A percentile compares a stretch with the other conserved stretches of the same genome.
Evolutionary conservation across 2,113 vertebrate species (phyloP).

Genomic region (Aythya baeri): DNA sequence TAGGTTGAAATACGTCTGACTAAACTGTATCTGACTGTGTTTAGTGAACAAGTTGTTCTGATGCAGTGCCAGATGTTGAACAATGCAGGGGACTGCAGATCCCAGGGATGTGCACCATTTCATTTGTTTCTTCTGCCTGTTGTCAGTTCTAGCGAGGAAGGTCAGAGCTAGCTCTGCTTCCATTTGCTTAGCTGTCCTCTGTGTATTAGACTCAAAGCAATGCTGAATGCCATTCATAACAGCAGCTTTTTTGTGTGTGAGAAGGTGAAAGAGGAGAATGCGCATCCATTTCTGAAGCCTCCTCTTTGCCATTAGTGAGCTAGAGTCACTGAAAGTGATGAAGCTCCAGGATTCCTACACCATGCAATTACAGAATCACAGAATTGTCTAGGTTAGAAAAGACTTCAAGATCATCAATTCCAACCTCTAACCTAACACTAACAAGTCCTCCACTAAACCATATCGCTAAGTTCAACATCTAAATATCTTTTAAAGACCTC

Average conservation of each 20-base stretch:
- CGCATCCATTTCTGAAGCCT: neutral
- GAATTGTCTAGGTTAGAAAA: no score
- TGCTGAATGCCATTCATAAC: neutral
- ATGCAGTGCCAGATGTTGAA: fast-evolving
- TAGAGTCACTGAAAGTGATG: neutral
- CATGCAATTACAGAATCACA: neutral
- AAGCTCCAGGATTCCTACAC: neutral
- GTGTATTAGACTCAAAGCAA: neutral
- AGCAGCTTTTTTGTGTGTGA: neutral
- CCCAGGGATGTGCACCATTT: neutral
- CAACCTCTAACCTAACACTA: no score
- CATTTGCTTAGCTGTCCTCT: neutral
- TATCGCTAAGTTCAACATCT: no score
- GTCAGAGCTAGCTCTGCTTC: neutral
- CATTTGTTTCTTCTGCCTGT: neutral
- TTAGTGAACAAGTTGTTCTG: neutral
- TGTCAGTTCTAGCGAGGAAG: neutral
- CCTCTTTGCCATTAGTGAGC: neutral
- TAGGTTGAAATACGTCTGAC: neutral
- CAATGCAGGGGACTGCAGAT: neutral
- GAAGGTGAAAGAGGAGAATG: fast-evolving
- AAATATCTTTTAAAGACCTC: no score
- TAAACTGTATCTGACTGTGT: neutral
- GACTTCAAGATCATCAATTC: no score
- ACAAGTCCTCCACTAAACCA: no score